Evolutionary conservation across 2,113 vertebrate genomes (phyloP), one percentile per base, ranked within the genome.

Genomic region (Poicephalus meyeri): DNA sequence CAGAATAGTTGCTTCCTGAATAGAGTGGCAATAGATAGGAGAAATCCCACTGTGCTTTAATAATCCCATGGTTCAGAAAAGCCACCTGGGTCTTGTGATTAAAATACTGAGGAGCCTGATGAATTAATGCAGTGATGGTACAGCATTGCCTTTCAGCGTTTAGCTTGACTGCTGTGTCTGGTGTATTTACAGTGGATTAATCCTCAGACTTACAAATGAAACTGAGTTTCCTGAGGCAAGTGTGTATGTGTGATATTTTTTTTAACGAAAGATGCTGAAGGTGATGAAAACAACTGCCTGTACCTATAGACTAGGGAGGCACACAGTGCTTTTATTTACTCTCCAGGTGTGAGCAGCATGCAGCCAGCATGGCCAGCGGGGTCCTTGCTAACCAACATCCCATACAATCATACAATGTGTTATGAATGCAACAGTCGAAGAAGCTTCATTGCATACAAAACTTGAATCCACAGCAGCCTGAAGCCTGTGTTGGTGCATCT

Each of bases 61-160:
- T 70, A 94, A 80, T 44, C 68, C 33, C 42, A 16, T 24, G 24
- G 46, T 58, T 92, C 74, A 92, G 39, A 94, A 96, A 87, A 84
- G 11, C 53, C 44, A 86, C 89, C 80, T 91, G 94, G 79, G 88
- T 81, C 49, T 84, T 61, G 28, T 49, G 81, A 95, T 92, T 85
- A 69, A 91, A 94, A 88, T 42, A 25, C 68, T 69, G 91, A 93
- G 72, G 84, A 93, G 52, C n/a, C 55, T 31, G 55, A 69, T 83
- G 85, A 94, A 90, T 94, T 80, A 91, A 83, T 33, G 42, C 41
- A 71, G 68, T 49, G 53, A 70, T 41, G 58, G 65, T 23, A 31
- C 13, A 69, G 72, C 64, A 28, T 3, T 1, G 35, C 58, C 35
- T 92, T 91, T 85, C 90, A 96, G 53, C 55, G 18, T 88, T 77